Conservation (phyloP, 2,113 vertebrate species). For the Butorides virescens region DNA sequence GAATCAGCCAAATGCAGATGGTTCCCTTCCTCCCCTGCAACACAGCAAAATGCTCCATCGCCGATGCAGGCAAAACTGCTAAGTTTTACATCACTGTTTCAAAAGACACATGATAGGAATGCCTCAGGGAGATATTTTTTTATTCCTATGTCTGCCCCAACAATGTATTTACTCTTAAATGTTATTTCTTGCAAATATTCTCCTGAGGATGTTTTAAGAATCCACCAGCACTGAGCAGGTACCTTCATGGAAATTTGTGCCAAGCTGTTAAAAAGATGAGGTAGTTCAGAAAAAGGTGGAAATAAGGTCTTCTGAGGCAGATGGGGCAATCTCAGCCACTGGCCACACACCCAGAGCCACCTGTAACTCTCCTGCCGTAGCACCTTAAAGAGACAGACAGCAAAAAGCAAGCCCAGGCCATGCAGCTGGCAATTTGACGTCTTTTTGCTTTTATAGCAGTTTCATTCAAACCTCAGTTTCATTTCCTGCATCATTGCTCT, state of each 20-base stretch:
- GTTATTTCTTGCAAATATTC: not conserved
- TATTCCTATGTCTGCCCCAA: not conserved
- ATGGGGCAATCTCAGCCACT: not conserved
- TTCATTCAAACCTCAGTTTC: not conserved
- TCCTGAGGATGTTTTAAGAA: not conserved
- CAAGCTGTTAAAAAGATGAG: not conserved
- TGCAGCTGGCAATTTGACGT: not conserved
- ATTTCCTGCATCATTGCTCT: not conserved
- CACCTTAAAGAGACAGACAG: not conserved
- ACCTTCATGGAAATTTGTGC: not conserved
- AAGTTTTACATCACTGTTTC: not conserved
- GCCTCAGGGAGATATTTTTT: not conserved
- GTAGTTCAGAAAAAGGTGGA: not conserved
- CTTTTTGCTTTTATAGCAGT: not conserved
- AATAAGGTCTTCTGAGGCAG: not conserved
- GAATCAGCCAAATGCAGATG: not conserved
- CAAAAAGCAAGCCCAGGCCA: not conserved
- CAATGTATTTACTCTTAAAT: not conserved
- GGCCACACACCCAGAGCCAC: not conserved
- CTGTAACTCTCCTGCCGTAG: not conserved
- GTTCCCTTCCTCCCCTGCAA: not conserved
- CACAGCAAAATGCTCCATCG: fast-evolving
- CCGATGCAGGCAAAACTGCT: not conserved
- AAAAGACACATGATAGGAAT: not conserved
- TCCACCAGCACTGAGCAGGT: not conserved